Evolutionary conservation across 2,113 vertebrate species (phyloP).

Genomic region (Bostrychus sinensis): DNA sequence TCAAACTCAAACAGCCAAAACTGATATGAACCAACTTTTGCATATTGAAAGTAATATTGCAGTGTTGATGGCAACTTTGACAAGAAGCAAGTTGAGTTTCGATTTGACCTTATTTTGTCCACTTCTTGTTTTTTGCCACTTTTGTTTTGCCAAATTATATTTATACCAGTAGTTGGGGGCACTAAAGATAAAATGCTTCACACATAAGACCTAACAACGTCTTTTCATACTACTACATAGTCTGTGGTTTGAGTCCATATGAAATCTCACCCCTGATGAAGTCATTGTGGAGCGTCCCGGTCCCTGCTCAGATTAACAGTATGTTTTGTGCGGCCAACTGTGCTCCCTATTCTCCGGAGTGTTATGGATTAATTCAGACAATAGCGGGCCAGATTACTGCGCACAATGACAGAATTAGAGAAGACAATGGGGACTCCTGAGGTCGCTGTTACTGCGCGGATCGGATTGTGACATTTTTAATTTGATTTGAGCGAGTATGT

Average conservation of each 20-base stretch:
- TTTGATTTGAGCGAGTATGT: slow-evolving; percentile 38
- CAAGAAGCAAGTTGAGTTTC: no score
- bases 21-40: no score
- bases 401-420: slow-evolving; percentile 58
- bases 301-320: slow-evolving; percentile 18
- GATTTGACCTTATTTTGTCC: no score
- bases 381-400: slow-evolving; percentile 53
- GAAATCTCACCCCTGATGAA: background rate
- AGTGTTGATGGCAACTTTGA: no score
- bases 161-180: no score
- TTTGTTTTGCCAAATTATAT: no score
- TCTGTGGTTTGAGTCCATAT: background rate
- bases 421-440: slow-evolving; percentile 53
- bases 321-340: slow-evolving; percentile 27
- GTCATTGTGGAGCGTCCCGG: slow-evolving; percentile 17
- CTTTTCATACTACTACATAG: background rate
- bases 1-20: no score
- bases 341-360: slow-evolving; percentile 41
- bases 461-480: slow-evolving; percentile 51
- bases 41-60: no score
- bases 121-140: no score
- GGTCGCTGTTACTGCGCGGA: slow-evolving; percentile 33
- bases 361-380: slow-evolving; percentile 51
- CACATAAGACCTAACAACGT: background rate
- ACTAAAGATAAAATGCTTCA: background rate